Evolutionary conservation across 1,140 invertebrate genomes (phyloP).

Genomic region (Bombus soroeensis): DNA sequence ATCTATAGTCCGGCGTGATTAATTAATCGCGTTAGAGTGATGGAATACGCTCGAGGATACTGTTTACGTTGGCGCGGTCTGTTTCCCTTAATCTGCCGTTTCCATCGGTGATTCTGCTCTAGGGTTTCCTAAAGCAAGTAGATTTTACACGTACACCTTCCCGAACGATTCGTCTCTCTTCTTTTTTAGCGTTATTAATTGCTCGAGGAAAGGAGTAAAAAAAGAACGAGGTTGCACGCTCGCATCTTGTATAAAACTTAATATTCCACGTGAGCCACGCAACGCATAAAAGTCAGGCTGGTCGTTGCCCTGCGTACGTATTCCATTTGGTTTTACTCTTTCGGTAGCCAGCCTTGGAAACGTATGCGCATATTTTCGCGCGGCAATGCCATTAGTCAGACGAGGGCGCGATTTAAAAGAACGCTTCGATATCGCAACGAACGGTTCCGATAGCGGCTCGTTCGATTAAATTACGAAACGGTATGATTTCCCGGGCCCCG

Average conservation of each 20-base stretch:
- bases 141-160: not conserved
- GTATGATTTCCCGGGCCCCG: constrained; percentile 5
- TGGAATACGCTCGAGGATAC: not conserved
- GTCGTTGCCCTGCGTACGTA: not conserved
- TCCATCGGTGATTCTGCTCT: not conserved
- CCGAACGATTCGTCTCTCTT: not conserved
- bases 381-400: constrained; percentile 22
- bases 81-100: not conserved
- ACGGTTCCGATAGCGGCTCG: not conserved
- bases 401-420: constrained; percentile 26
- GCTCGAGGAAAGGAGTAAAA: not conserved
- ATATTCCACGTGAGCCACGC: not conserved
- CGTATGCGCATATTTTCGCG: constrained; percentile 27
- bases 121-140: not conserved
- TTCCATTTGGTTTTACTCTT: too few species aligned
- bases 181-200: not conserved
- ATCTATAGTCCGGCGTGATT: constrained; percentile 15
- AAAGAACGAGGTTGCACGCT: too few species aligned
- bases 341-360: not conserved
- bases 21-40: constrained; percentile 24
- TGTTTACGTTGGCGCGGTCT: not conserved
- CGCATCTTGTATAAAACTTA: not conserved
- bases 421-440: not conserved
- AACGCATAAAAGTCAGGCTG: not conserved
- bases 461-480: constrained; percentile 35